Evolutionary conservation across 1,140 invertebrate genomes (phyloP), one percentile per base, ranked within the genome.

Genomic region (Ditylenchus dipsaci): DNA sequence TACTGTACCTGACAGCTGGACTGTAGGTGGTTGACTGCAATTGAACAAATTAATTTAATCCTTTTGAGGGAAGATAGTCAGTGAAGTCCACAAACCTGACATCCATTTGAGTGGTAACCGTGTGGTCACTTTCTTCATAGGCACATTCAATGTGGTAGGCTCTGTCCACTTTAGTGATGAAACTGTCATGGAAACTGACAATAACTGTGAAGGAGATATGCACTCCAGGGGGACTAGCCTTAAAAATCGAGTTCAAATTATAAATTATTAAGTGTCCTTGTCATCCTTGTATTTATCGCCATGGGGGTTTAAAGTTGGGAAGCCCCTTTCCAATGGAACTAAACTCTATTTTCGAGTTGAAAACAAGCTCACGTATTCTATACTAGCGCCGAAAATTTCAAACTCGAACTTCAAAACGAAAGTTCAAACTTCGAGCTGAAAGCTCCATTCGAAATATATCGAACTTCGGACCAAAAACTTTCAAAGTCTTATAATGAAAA

Each of bases 111-210:
- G 74, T 38, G 26, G 43, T 67, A 11, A 76, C 53, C 1, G 59
- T 53, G 15, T 59, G 33, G 26, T 74, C 65, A 29, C 63, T 60
- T 57, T 76, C 74, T 29, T 68, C 59, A 67, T 77, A 76, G 29
- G 75, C 64, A 49, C 74, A 76, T 21, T 76, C 63, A 21, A 76
- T 68, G 71, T 77, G 69, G 43, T 76, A 76, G 15, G 74, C 74
- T 15, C 69, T n/a, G 27, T 76, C 74, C 11, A 76, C 65, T 49
- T 75, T 75, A 21, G 67, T 76, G 73, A 76, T 77, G 58, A 76
- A 76, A 53, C 45, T 74, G 1, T 61, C n/a, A 60, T 76, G 74
- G 59, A 76, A 76, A 29, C 76, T 78, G 49, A 76, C 74, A 13
- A 76, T 58, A 1, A 77, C 68, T 8, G 76, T 76, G 27, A 75